phyloP scores from a whole-genome alignment of 2,113 vertebrate genomes.

The Circaetus gallicus region DNA sequence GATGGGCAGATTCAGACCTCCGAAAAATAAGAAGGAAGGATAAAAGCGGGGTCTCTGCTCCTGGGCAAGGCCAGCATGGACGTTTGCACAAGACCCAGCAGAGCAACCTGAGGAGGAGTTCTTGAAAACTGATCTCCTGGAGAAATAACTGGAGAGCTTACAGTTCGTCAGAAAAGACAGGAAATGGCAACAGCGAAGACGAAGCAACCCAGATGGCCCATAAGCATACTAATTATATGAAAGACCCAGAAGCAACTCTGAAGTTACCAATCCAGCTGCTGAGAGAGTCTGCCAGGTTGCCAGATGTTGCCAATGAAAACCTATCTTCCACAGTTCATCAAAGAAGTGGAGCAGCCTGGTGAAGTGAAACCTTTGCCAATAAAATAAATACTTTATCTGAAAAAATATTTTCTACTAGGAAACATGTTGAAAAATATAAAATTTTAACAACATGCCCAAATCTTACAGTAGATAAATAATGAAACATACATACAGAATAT shows the following conservation, averaged over 20 bases:
- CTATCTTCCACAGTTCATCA: conserved; percentile 51
- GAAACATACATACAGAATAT: not conserved
- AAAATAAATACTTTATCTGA: conserved; percentile 32
- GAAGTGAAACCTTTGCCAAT: conserved; percentile 33
- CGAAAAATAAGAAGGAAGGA: not conserved
- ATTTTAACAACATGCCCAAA: not conserved
- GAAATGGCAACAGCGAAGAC: conserved; percentile 28
- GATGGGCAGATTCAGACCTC: not conserved
- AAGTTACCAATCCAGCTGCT: conserved; percentile 68
- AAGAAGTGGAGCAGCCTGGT: not conserved
- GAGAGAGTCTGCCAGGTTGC: conserved; percentile 51
- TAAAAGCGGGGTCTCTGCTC: not conserved
- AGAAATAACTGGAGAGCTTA: conserved; percentile 11
- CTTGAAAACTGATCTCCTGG: conserved; percentile 40
- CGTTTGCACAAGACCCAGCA: not conserved
- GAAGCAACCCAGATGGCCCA: conserved; percentile 67
- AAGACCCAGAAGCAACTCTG: conserved; percentile 60
- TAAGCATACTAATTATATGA: conserved; percentile 65
- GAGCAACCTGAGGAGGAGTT: conserved; percentile 1
- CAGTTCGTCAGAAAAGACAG: conserved; percentile 47
- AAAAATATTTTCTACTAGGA: conserved; percentile 23
- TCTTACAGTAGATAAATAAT: conserved; percentile 21
- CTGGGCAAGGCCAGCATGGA: not conserved
- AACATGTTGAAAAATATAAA: not conserved
- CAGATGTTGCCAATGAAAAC: conserved; percentile 62